phyloP scores from a whole-genome alignment of 2,113 vertebrate species.

The Sylvia atricapilla region DNA sequence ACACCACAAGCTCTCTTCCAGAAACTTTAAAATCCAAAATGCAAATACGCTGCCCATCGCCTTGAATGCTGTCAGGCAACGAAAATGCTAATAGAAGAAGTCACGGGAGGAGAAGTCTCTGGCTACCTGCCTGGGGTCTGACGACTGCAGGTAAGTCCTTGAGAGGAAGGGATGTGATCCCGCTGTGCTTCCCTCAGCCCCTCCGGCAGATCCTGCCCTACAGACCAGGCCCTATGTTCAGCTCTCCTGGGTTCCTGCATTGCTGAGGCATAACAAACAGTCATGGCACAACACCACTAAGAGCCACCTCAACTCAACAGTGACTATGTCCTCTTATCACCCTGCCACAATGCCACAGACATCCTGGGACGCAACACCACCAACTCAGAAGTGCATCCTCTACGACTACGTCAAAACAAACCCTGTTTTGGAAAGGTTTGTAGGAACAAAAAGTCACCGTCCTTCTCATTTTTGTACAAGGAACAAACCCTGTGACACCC shows the following conservation, averaged over 20 bases:
- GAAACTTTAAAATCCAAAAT: not conserved
- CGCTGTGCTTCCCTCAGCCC: not conserved
- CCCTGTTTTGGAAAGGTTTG: not conserved
- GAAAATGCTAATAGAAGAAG: not conserved
- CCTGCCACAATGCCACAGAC: fast-evolving
- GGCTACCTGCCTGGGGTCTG: not conserved
- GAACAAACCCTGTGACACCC: not conserved
- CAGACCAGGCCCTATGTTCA: fast-evolving
- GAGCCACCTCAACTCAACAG: not conserved
- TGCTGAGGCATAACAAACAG: fast-evolving
- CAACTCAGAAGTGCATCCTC: not conserved
- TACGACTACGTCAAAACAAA: not conserved
- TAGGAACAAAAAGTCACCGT: not conserved
- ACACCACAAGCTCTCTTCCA: not conserved
- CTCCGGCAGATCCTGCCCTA: not conserved
- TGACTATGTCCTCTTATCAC: fast-evolving
- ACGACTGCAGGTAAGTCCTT: not conserved
- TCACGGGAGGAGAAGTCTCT: not conserved
- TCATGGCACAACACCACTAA: not conserved
- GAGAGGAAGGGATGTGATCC: not conserved
- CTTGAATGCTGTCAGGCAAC: not conserved
- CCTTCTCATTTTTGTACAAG: not conserved
- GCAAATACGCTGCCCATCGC: not conserved
- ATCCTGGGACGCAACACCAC: not conserved
- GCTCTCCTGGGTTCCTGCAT: fast-evolving